Evolutionary conservation across 2,888 invertebrate species (phyloP).

Genomic region (Geophilus truncorum): DNA sequence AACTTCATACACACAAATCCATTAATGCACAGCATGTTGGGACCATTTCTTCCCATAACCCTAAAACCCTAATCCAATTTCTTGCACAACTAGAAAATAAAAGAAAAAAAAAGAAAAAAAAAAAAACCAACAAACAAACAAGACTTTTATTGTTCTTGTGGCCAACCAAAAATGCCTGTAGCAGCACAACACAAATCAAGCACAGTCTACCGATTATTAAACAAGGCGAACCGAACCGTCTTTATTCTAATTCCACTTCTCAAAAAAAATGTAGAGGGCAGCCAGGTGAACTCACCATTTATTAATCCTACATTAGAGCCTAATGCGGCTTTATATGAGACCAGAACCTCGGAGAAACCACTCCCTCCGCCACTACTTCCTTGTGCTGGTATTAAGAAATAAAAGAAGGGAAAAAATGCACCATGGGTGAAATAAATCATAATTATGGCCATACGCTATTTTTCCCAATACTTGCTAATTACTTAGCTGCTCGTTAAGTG

Average conservation of each 20-base stretch:
- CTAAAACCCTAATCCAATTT: no score
- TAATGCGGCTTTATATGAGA: slow-evolving; percentile 26
- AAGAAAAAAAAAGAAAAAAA: no score
- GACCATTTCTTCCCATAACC: no score
- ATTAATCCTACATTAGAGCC: slow-evolving; percentile 31
- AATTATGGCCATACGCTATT: slow-evolving; percentile 34
- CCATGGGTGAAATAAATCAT: slow-evolving; percentile 33
- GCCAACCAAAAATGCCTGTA: neutral
- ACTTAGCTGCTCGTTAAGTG: slow-evolving; percentile 36
- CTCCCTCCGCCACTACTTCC: neutral
- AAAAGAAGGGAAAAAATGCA: neutral
- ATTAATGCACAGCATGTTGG: no score
- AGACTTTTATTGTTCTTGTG: no score
- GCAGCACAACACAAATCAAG: neutral
- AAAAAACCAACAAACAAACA: no score
- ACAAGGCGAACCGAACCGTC: neutral
- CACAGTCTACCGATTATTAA: neutral
- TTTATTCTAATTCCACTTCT: neutral
- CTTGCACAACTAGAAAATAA: no score
- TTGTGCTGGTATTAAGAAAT: neutral
- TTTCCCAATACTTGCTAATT: slow-evolving; percentile 37
- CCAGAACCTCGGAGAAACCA: neutral
- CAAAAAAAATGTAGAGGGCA: neutral
- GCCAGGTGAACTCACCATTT: neutral
- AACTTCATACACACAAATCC: no score